Percentiles rank a stretch among this genome's conserved stretches.
Conservation (phyloP, 2,797 vertebrate genomes). For the Glossophaga mutica region DNA sequence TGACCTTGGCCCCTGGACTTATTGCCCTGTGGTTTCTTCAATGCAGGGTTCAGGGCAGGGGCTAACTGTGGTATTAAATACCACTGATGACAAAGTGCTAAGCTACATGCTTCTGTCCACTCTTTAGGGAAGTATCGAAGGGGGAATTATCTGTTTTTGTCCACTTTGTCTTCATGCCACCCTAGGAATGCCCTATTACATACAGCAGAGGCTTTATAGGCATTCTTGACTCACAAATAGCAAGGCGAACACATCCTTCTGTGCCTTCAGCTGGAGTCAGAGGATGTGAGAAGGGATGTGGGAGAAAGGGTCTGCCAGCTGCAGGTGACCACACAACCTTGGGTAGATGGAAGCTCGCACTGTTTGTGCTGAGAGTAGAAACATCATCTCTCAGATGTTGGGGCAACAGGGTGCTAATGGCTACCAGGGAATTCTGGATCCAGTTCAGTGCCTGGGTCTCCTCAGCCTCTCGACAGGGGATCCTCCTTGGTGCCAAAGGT, state of each 20-base stretch:
- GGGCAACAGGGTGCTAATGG: neutral
- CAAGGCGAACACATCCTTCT: neutral
- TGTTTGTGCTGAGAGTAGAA: neutral
- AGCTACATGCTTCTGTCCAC: neutral
- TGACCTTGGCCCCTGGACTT: neutral
- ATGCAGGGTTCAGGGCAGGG: neutral
- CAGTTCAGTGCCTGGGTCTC: neutral
- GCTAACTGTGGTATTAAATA: neutral
- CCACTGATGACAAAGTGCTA: neutral
- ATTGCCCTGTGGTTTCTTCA: neutral
- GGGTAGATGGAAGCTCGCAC: neutral
- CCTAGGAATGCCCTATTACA: neutral
- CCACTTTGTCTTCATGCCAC: neutral
- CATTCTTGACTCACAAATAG: neutral
- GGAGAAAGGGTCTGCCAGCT: neutral
- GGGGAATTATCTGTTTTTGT: neutral
- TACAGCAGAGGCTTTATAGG: neutral
- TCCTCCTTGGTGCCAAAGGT: neutral
- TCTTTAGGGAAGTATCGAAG: neutral
- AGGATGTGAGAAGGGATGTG: rapidly evolving
- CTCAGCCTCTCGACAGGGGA: neutral
- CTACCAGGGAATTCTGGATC: neutral
- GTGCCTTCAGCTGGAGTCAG: neutral
- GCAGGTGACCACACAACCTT: rapidly evolving
- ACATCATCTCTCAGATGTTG: neutral